Evolutionary conservation across 2,113 vertebrate species (phyloP).

Genomic region (Corythoichthys haematopterus): DNA sequence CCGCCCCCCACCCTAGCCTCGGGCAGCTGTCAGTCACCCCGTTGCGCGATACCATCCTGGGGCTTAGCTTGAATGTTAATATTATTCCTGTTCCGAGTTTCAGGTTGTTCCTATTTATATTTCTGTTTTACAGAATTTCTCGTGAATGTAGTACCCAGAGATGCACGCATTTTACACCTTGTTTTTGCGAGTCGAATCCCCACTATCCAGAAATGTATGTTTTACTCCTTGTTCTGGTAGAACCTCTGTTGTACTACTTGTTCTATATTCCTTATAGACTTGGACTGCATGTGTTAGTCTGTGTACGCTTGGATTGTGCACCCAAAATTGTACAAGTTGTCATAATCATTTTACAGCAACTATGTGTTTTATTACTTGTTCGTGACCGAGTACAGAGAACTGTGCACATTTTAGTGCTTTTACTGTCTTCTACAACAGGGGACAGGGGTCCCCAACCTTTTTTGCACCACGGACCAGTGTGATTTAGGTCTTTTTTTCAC

Average conservation of each 20-base stretch:
- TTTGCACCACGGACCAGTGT: no score
- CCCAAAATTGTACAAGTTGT: neutral
- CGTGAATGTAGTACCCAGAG: neutral
- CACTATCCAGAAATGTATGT: neutral
- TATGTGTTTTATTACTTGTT: neutral
- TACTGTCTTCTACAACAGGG: slow-evolving; percentile 1
- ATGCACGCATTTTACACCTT: neutral
- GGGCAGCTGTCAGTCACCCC: slow-evolving; percentile 4
- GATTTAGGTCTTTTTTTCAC: no score
- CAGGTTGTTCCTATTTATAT: no score
- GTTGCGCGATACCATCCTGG: neutral
- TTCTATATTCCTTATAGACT: neutral
- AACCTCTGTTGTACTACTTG: neutral
- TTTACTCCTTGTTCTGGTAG: slow-evolving; percentile 6
- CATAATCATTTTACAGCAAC: neutral
- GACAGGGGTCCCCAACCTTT: no score
- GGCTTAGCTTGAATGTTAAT: neutral
- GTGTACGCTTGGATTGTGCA: neutral
- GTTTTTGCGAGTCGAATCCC: neutral
- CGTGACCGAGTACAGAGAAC: neutral
- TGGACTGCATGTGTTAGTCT: no score
- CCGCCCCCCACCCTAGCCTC: slow-evolving; percentile 4
- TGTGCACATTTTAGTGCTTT: neutral
- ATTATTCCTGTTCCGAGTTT: neutral
- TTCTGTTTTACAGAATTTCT: neutral